Evolutionary conservation across 2,888 invertebrate species (phyloP).

Genomic region (Harmothoe impar): DNA sequence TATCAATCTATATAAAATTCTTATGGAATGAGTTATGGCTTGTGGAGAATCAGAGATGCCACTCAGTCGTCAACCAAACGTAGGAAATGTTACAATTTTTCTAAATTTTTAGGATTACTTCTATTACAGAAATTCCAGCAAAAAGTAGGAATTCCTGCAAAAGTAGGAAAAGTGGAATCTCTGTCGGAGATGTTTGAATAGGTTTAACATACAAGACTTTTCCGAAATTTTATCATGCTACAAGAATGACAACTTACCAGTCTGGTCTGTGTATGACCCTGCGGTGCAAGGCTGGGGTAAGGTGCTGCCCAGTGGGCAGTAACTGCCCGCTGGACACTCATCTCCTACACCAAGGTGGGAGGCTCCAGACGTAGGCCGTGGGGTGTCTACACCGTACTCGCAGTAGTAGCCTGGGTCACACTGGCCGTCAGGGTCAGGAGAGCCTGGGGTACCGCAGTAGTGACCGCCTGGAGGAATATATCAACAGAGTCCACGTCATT

Average conservation of each 20-base stretch:
- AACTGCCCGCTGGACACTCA: slow-evolving; percentile 77
- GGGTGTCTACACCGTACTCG: slow-evolving; percentile 77
- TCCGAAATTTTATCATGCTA: too few relatives aligned
- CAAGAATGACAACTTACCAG: slow-evolving; percentile 74
- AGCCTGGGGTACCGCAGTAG: slow-evolving; percentile 79
- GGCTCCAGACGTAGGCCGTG: slow-evolving; percentile 72
- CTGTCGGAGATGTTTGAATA: too few relatives aligned
- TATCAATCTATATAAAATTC: too few relatives aligned
- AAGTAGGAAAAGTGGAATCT: too few relatives aligned
- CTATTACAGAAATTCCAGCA: too few relatives aligned
- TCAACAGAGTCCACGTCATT: not conserved
- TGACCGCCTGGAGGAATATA: slow-evolving; percentile 76
- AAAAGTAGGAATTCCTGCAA: too few relatives aligned
- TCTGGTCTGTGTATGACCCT: slow-evolving; percentile 76
- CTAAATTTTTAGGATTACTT: too few relatives aligned
- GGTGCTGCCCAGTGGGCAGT: slow-evolving; percentile 78
- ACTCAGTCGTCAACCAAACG: too few relatives aligned
- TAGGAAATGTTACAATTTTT: too few relatives aligned
- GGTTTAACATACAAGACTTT: too few relatives aligned
- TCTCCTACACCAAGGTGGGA: slow-evolving; percentile 75
- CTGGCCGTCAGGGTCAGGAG: slow-evolving; percentile 74
- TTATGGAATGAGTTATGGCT: too few relatives aligned
- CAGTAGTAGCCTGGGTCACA: slow-evolving; percentile 81
- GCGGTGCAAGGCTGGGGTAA: slow-evolving; percentile 75
- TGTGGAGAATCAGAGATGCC: too few relatives aligned